These are phyloP conservation scores for Phocides pigmalion DNA, from an alignment of 1,140 invertebrate species.

Conservation along the genomic window DNA sequence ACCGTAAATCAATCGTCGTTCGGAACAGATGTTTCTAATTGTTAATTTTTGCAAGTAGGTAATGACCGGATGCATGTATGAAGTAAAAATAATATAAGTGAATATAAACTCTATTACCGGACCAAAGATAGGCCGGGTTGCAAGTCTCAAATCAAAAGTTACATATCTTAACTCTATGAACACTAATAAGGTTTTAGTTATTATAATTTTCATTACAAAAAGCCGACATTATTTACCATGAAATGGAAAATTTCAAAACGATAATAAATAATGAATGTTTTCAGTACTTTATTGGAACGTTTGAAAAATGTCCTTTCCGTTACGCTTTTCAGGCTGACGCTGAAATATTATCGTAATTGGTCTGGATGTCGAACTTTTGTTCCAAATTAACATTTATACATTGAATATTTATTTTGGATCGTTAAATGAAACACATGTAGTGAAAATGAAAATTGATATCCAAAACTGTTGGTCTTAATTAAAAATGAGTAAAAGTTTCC, in stretches of 20 bases:
- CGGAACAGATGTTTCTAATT: too few relatives aligned
- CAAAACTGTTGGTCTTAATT: too few relatives aligned
- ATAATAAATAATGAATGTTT: slow-evolving; percentile 35
- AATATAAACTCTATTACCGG: too few relatives aligned
- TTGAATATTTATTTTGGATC: slow-evolving; percentile 28
- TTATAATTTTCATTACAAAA: background rate
- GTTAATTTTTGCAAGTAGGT: too few relatives aligned
- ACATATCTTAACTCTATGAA: too few relatives aligned
- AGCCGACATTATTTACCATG: slow-evolving; percentile 5
- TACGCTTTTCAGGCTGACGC: slow-evolving; percentile 33
- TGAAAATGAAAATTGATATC: background rate
- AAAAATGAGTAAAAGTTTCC: too few relatives aligned
- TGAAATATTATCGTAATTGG: slow-evolving; percentile 35
- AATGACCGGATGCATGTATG: too few relatives aligned
- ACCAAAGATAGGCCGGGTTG: too few relatives aligned
- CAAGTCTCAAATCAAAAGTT: too few relatives aligned
- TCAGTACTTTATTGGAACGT: slow-evolving; percentile 34
- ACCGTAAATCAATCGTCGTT: too few relatives aligned
- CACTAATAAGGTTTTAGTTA: background rate
- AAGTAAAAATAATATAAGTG: too few relatives aligned
- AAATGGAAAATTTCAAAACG: slow-evolving; percentile 10
- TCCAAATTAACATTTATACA: slow-evolving; percentile 32
- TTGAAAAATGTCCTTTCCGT: slow-evolving; percentile 35
- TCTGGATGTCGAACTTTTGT: slow-evolving; percentile 33
- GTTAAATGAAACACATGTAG: background rate